Percentiles rank a stretch among this genome's conserved stretches.
These are phyloP conservation scores for Nothura maculosa DNA, from an alignment of 2,797 vertebrate species.

Conservation along the genomic window DNA sequence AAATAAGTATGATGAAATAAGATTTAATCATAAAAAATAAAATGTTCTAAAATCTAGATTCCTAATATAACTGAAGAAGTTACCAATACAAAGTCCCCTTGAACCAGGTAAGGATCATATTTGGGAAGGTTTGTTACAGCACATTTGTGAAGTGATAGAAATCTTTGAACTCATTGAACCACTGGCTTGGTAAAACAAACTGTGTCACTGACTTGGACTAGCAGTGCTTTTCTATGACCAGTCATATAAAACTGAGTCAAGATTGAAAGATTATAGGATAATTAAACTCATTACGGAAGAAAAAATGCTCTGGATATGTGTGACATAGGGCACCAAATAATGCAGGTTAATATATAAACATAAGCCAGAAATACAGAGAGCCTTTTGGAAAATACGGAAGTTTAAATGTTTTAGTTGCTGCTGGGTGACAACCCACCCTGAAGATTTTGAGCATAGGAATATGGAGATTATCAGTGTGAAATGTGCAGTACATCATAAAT, in stretches of 20 bases:
- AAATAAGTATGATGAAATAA: no score
- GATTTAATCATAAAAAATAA: background rate
- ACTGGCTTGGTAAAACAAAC: background rate
- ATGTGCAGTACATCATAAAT: background rate
- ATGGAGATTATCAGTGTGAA: background rate
- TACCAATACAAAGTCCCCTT: background rate
- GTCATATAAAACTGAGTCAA: background rate
- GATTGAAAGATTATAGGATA: background rate
- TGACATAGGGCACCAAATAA: background rate
- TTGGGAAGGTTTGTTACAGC: background rate
- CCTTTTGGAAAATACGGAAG: background rate
- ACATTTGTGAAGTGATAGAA: background rate
- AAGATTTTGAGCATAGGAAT: background rate
- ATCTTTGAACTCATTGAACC: background rate
- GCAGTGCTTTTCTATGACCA: background rate
- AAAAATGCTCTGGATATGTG: background rate
- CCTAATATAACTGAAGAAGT: background rate
- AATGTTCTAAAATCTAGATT: background rate
- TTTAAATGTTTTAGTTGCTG: background rate
- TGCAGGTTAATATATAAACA: background rate
- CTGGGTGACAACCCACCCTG: background rate
- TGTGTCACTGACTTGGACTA: background rate
- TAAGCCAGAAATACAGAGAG: background rate
- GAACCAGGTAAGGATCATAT: background rate
- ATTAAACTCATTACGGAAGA: background rate